Base-by-base conservation (phyloP, 2,888 invertebrate genomes). In the Altica lythri region DNA sequence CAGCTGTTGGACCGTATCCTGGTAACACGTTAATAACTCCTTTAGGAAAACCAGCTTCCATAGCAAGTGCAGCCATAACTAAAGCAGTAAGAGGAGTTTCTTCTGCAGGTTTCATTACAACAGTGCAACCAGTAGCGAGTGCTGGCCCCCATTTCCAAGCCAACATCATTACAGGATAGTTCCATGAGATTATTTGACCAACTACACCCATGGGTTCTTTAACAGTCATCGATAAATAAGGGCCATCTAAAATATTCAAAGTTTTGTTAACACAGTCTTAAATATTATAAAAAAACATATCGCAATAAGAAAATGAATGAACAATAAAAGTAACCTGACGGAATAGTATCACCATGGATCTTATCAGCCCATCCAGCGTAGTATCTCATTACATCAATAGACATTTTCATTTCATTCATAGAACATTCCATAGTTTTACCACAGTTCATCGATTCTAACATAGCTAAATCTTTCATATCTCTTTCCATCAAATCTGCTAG, bases 341-440 rank as follows among this genome's bases (percentile, higher is more conserved):
- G 92, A 60, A 92, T 88, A 1, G 90, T 91, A 63, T 86, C 85
- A 10, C 94, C 93, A 65, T 88, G 86, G 67, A 88, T 86, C 77
- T 95, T 94, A 73, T 94, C 92, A 42, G 88, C 85, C 85, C 86
- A 91, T 17, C 92, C 92, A 49, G 91, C 92, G 73, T 89, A 90
- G 68, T 90, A 90, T 54, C 82, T 79, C 14, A 85, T 68, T 1
- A 77, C 76, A 48, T 75, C 75, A 13, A 79, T 70, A n/a, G 80
- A 77, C 43, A 73, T 77, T 29, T 74, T 63, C 14, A 84, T 75
- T 67, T 85, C 85, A n/a, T 75, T 75, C 5, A 77, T 55, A 0
- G 88, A 79, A 63, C 80, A 80, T 0, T 70, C 70, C 60, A 79
- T 85, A 1, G 89, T 84, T 69, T 92, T 92, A 30, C 91, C 91